Base-by-base conservation (phyloP, 2,888 invertebrate species). In the Sphaerophoria taeniata region DNA sequence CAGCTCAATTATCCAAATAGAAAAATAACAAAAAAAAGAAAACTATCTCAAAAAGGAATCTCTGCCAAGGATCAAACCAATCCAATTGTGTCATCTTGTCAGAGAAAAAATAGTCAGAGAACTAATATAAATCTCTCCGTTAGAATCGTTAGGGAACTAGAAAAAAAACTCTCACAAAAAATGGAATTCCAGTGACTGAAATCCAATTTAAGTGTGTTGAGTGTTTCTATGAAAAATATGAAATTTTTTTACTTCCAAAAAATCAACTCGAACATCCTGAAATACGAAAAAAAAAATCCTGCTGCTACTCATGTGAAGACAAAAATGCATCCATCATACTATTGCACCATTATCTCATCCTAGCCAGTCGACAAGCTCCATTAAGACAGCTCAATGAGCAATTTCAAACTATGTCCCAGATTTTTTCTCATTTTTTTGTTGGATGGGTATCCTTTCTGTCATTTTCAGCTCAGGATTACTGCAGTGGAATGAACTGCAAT, bases 401-500 rank as follows among this genome's bases (percentile, higher is more conserved):
- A 58, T 53, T 71, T 58, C 70, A 58, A 69, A 70, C 78, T 53
- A 70, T 78, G 83, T 78, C 83, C 78, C 56, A 78, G 69, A 77
- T 49, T 65, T 31, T 45, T 14, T 33, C 53, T 73, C 39, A 45
- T 43, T 73, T 73, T 39, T 58, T 74, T 65, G 4, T 60, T 56
- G 45, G 56, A 39, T 7, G n/a, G 36, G 24, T 69, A 56, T 71
- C 12, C 53, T 60, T 51, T 56, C 58, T 74, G 70, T 12, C 63
- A 74, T 78, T 65, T 61, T 72, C 55, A 81, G 43, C 7, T 24
- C 24, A 39, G 70, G 43, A 56, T 65, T 31, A 65, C 75, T 78
- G 82, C 72, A 83, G 73, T 73, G 72, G 77, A 73, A 73, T 69
- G 82, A 82, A 73, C 76, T 76, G 81, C 81, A 76, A 76, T 58